A percentile compares a stretch with the other conserved stretches of the same genome.
Conservation (phyloP, 2,113 vertebrate genomes). For the Cochlearius cochlearius region DNA sequence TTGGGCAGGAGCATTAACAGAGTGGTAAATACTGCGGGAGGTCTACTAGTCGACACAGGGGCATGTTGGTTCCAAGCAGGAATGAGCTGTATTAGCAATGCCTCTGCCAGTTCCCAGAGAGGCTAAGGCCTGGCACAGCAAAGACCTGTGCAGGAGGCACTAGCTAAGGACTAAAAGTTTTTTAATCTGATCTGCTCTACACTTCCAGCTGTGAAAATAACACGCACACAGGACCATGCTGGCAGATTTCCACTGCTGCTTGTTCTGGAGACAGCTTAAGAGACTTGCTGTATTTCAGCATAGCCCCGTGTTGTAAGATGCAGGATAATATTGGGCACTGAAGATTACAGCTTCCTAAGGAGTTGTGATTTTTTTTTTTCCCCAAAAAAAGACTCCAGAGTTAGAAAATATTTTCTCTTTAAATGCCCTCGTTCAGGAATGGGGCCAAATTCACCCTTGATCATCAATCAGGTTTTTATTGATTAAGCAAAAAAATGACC, state of each 20-base stretch:
- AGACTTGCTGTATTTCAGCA: background rate
- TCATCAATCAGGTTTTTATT: background rate
- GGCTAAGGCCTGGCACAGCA: background rate
- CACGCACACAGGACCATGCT: constrained; percentile 22
- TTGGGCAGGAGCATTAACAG: background rate
- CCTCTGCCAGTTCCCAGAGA: background rate
- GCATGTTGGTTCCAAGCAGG: background rate
- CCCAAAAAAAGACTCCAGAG: background rate
- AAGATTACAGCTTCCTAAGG: constrained; percentile 52
- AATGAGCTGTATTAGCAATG: background rate
- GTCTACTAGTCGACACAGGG: background rate
- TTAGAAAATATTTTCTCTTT: background rate
- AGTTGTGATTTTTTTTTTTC: background rate
- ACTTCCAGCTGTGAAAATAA: constrained; percentile 55
- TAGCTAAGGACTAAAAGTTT: constrained; percentile 11
- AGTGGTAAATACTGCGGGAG: background rate
- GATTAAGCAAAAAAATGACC: background rate
- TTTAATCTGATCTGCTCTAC: constrained; percentile 41
- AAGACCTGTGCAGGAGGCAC: background rate
- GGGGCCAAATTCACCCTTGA: background rate
- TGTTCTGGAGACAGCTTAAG: constrained; percentile 10
- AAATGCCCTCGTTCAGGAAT: background rate
- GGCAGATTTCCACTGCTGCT: constrained; percentile 17
- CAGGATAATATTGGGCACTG: background rate
- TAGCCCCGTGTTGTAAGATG: background rate